A percentile compares a stretch with the other conserved stretches of the same genome.
Conservation (phyloP, 2,797 vertebrate species). For the Acipenser oxyrinchus region DNA sequence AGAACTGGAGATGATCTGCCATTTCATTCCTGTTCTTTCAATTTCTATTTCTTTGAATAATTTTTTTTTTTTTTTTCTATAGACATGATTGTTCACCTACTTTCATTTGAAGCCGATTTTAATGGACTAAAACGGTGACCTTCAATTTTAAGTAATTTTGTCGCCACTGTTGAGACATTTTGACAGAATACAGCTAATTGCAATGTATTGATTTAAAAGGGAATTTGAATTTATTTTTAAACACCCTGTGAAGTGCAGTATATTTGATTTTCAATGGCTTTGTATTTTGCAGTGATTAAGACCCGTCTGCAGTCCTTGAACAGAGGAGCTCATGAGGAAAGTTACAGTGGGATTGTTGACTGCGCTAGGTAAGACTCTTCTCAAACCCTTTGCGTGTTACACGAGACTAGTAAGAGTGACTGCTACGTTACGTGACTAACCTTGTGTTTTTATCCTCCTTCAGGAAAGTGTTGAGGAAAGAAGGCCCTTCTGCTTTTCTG, state of each 20-base stretch:
- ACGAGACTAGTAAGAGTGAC: background rate
- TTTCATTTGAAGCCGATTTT: too few relatives aligned
- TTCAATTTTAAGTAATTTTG: too few relatives aligned
- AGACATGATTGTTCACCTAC: too few relatives aligned
- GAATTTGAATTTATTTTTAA: too few relatives aligned
- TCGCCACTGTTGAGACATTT: too few relatives aligned
- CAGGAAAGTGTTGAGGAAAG: slow-evolving; percentile 68
- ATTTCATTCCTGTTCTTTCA: too few relatives aligned
- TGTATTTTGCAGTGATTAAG: slow-evolving; percentile 61
- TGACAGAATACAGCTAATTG: too few relatives aligned
- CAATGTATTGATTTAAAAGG: too few relatives aligned
- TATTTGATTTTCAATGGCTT: background rate
- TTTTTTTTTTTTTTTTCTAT: too few relatives aligned
- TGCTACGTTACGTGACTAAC: background rate
- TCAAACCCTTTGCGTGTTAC: background rate
- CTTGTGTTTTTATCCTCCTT: background rate
- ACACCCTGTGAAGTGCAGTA: background rate
- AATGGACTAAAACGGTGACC: too few relatives aligned
- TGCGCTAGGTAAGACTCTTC: slow-evolving; percentile 55
- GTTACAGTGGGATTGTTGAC: slow-evolving; percentile 63
- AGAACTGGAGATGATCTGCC: too few relatives aligned
- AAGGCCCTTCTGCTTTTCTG: slow-evolving; percentile 69
- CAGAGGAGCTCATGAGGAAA: slow-evolving; percentile 66
- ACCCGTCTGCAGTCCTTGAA: slow-evolving; percentile 70
- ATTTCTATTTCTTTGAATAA: too few relatives aligned